phyloP scores from a whole-genome alignment of 2,113 vertebrate genomes.

The Lampris incognitus region DNA sequence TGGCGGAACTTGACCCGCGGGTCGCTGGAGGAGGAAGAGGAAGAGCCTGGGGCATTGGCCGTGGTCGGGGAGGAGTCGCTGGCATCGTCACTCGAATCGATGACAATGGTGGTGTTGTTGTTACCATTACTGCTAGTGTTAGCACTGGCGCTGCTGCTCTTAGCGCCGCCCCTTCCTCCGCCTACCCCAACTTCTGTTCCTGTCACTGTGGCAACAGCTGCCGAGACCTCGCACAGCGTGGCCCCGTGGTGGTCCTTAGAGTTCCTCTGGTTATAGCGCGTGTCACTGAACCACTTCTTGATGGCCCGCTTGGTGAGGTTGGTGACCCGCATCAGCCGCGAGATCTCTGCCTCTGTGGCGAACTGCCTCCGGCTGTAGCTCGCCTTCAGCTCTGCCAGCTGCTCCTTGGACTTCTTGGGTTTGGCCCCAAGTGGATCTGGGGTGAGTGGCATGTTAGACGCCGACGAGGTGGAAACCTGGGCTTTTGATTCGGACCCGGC shows the following conservation, averaged over 20 bases:
- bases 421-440: constrained; percentile 85
- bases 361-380: constrained; percentile 95
- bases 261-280: constrained; percentile 97
- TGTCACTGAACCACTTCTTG: constrained; percentile 99
- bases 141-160: not conserved
- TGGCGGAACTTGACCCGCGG: constrained; percentile 86
- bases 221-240: constrained; percentile 63
- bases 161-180: not conserved
- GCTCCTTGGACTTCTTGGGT: constrained; percentile 97
- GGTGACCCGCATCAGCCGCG: constrained; percentile 93
- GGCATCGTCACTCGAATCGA: constrained; percentile 94
- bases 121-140: constrained; percentile 36
- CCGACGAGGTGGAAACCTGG: constrained; percentile 69
- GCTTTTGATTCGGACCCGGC: constrained; percentile 68
- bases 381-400: constrained; percentile 93
- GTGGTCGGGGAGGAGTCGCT: constrained; percentile 83
- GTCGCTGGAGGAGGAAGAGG: constrained; percentile 49
- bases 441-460: constrained; percentile 67
- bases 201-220: not conserved
- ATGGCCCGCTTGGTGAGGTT: constrained; percentile 96
- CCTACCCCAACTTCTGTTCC: not conserved
- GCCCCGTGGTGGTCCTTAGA: constrained; percentile 91
- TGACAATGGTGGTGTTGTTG: constrained; percentile 84
- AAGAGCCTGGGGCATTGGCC: constrained; percentile 16
- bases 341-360: constrained; percentile 92